These are phyloP conservation scores for Tiphia femorata DNA, from an alignment of 2,888 invertebrate species.

Conservation along the genomic window DNA sequence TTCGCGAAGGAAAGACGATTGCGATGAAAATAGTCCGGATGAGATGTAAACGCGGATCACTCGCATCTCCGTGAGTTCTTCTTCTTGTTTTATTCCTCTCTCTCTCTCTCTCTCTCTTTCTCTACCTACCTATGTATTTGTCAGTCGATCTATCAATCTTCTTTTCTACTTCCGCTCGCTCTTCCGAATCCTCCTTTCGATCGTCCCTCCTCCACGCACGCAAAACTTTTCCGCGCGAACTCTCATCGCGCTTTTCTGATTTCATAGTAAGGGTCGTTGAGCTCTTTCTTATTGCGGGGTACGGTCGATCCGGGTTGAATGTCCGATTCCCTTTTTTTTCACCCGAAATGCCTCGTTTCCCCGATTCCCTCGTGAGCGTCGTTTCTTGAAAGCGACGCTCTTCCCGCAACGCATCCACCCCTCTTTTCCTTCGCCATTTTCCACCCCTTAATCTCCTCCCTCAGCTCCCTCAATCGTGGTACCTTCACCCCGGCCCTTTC, in stretches of 20 bases:
- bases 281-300: constrained; percentile 13
- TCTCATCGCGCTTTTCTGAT: background rate
- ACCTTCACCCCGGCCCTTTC: too few species aligned
- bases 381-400: too few species aligned
- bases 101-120: too few species aligned
- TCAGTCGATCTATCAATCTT: background rate
- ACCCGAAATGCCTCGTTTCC: constrained; percentile 8
- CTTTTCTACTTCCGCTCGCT: too few species aligned
- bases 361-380: constrained; percentile 12
- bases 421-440: constrained; percentile 10
- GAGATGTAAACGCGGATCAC: too few species aligned
- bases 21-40: too few species aligned
- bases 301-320: constrained; percentile 11
- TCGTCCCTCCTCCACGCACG: background rate
- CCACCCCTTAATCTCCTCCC: background rate
- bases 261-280: constrained; percentile 10
- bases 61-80: too few species aligned
- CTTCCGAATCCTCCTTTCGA: too few species aligned
- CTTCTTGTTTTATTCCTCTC: too few species aligned
- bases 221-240: background rate
- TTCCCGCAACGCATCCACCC: constrained; percentile 4
- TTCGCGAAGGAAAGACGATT: too few species aligned
- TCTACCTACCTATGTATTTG: background rate
- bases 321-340: constrained; percentile 9
- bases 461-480: background rate